These are phyloP conservation scores for Ciona savignyi DNA, from an alignment of 23 tunicate genomes.

Conservation along the genomic window DNA sequence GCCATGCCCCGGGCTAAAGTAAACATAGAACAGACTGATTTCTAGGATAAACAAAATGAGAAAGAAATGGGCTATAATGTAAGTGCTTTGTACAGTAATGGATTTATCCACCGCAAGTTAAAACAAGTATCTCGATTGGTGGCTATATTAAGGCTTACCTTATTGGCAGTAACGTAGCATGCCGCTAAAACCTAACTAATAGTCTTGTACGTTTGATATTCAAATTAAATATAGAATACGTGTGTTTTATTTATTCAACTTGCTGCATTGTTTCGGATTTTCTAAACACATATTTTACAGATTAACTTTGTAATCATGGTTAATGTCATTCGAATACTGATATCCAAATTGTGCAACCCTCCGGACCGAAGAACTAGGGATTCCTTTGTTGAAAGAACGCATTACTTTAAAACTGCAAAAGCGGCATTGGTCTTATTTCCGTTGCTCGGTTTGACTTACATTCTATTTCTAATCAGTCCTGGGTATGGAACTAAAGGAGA, in stretches of 20 bases:
- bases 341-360: constrained; percentile 38
- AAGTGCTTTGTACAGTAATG: no score
- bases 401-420: constrained; percentile 59
- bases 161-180: no score
- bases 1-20: neutral
- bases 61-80: no score
- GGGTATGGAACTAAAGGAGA: constrained; percentile 31
- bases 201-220: no score
- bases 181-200: no score
- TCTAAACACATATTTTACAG: constrained; percentile 25
- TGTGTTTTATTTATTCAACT: no score
- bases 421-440: constrained; percentile 85
- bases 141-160: no score
- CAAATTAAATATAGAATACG: no score
- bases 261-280: no score
- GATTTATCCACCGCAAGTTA: no score
- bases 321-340: constrained; percentile 58
- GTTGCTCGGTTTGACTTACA: constrained; percentile 78
- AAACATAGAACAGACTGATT: neutral
- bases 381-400: constrained; percentile 5
- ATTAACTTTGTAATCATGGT: constrained; percentile 52
- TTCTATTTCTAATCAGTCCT: constrained; percentile 61
- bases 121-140: no score
- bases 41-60: no score
- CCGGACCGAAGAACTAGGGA: neutral